phyloP scores from a whole-genome alignment of 2,797 vertebrate species.

The Rhinichthys osculus region DNA sequence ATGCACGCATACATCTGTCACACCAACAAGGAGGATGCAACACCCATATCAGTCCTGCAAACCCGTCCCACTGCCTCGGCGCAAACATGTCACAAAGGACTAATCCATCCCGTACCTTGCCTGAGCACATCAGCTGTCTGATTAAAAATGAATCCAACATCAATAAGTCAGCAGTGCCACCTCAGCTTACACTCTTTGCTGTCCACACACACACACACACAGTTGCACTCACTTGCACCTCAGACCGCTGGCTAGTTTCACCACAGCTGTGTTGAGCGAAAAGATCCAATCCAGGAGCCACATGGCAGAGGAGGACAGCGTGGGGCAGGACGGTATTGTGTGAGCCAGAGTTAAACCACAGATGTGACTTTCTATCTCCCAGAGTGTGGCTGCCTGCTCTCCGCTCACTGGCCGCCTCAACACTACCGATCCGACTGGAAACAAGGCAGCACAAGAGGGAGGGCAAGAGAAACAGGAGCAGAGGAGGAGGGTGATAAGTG shows the following conservation, averaged over 20 bases:
- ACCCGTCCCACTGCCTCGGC: neutral
- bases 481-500: conserved; percentile 40
- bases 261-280: conserved; percentile 79
- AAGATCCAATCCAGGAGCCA: conserved; percentile 83
- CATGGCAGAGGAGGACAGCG: conserved; percentile 66
- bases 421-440: conserved; percentile 48
- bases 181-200: neutral
- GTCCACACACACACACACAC: conserved; percentile 34
- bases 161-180: conserved; percentile 63
- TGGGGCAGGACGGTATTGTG: conserved; percentile 36
- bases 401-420: conserved; percentile 31
- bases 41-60: neutral
- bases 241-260: conserved; percentile 79
- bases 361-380: conserved; percentile 23
- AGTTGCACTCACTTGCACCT: conserved; percentile 77
- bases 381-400: conserved; percentile 4
- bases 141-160: conserved; percentile 67
- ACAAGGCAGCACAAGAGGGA: conserved; percentile 41
- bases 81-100: neutral
- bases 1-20: neutral
- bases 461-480: conserved; percentile 24
- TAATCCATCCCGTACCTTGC: neutral
- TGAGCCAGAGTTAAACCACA: conserved; percentile 39
- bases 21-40: neutral
- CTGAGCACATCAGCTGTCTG: conserved; percentile 53